Evolutionary conservation across 35 echinoderm and acorn worm species (phyloP).

Genomic region (Stichopus chloronotus): DNA sequence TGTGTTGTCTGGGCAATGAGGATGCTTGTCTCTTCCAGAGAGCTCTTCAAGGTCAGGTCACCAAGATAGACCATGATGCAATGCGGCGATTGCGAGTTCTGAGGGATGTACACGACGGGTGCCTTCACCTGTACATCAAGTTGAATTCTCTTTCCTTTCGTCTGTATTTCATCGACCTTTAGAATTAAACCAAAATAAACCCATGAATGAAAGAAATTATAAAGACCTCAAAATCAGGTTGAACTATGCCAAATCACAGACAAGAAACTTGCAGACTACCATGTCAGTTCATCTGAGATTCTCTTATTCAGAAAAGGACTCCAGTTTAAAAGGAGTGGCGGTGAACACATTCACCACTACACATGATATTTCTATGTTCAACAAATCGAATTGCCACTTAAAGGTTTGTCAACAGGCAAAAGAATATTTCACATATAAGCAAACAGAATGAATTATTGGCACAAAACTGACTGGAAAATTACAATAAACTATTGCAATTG

Average conservation of each 20-base stretch:
- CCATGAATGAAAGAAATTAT: background rate
- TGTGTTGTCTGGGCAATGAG: conserved; percentile 11
- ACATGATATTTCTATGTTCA: no score
- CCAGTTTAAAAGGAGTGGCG: no score
- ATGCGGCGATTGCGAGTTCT: conserved; percentile 77
- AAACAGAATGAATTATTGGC: no score
- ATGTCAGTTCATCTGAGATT: no score
- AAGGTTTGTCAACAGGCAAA: no score
- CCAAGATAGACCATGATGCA: conserved; percentile 87
- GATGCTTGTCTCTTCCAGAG: conserved; percentile 66
- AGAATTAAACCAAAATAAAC: conserved; percentile 1
- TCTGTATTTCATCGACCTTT: conserved; percentile 91
- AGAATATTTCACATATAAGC: no score
- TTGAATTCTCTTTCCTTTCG: conserved; percentile 71
- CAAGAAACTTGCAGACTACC: no score
- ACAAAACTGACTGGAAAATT: no score
- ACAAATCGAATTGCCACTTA: no score
- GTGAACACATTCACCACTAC: no score
- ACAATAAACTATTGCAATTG: no score
- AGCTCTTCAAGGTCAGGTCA: conserved; percentile 71
- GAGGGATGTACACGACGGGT: conserved; percentile 85
- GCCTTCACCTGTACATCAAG: conserved; percentile 83
- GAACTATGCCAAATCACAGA: background rate
- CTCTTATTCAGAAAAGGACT: no score
- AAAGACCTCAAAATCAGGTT: background rate